Evolutionary conservation across 2,113 vertebrate species (phyloP).

Genomic region (Aspiorhynchus laticeps): DNA sequence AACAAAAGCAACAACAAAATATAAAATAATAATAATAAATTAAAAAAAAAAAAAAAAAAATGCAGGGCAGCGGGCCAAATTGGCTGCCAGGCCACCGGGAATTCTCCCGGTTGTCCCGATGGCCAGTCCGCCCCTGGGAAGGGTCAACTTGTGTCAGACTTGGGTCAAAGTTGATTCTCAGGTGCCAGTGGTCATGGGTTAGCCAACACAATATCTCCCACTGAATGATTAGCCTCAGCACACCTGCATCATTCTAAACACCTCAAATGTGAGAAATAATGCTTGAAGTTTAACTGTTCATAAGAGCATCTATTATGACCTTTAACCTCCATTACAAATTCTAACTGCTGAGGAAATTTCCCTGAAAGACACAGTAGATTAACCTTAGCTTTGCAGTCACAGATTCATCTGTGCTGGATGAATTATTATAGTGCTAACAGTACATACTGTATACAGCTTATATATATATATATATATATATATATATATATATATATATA

Average conservation of each 20-base stretch:
- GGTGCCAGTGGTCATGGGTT: neutral
- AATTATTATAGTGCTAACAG: neutral
- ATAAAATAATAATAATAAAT: too few species aligned
- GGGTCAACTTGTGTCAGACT: constrained; percentile 21
- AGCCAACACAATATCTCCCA: neutral
- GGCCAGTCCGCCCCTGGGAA: too few species aligned
- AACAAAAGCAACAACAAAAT: too few species aligned
- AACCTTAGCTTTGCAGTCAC: neutral
- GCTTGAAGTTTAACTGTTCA: neutral
- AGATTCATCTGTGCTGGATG: neutral
- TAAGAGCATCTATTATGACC: neutral
- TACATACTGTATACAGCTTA: neutral
- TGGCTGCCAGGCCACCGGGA: too few species aligned
- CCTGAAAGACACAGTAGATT: neutral
- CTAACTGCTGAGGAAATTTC: neutral
- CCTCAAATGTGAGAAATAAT: neutral
- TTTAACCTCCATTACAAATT: neutral
- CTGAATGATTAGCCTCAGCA: neutral
- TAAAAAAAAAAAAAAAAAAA: too few species aligned
- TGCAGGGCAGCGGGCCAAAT: too few species aligned
- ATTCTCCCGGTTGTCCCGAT: too few species aligned
- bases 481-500: too few species aligned
- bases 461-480: too few species aligned
- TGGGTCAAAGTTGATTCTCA: constrained; percentile 27
- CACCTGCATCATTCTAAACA: neutral